These are phyloP conservation scores for Muntiacus muntjak DNA, from an alignment of 2,113 vertebrate genomes.

Conservation along the genomic window DNA sequence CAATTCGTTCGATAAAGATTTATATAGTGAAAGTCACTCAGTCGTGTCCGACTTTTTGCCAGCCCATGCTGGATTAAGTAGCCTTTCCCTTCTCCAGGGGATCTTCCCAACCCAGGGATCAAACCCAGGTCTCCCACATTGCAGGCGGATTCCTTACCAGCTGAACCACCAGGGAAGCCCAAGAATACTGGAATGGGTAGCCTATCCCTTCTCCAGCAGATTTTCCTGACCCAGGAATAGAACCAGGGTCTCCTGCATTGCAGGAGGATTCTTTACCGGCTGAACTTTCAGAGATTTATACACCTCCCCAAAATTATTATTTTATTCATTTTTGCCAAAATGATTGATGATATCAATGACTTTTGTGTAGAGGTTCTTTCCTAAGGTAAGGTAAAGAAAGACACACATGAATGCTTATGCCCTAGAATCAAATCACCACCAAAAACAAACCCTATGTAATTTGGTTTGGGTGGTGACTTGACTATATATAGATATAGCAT, in stretches of 20 bases:
- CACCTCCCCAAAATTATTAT: background rate
- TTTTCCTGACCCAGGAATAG: fast-evolving
- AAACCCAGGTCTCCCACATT: background rate
- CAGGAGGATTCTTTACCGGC: background rate
- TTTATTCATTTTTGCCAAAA: slow-evolving; percentile 5
- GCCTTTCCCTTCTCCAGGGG: background rate
- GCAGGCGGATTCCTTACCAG: background rate
- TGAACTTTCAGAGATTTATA: background rate
- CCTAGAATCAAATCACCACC: background rate
- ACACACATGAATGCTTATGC: background rate
- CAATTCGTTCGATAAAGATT: background rate
- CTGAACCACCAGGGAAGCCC: background rate
- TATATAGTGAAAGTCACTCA: background rate
- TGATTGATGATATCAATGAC: background rate
- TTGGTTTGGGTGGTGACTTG: background rate
- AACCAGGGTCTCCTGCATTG: background rate
- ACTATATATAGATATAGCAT: background rate
- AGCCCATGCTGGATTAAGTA: background rate
- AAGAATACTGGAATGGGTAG: background rate
- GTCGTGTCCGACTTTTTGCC: background rate
- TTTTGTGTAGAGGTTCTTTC: background rate
- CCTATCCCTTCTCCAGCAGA: background rate
- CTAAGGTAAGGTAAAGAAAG: background rate
- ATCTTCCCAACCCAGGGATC: background rate
- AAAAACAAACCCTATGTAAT: background rate